These are phyloP conservation scores for Drosophila buzzatii DNA, from an alignment of 2,888 invertebrate species.

Conservation along the genomic window DNA sequence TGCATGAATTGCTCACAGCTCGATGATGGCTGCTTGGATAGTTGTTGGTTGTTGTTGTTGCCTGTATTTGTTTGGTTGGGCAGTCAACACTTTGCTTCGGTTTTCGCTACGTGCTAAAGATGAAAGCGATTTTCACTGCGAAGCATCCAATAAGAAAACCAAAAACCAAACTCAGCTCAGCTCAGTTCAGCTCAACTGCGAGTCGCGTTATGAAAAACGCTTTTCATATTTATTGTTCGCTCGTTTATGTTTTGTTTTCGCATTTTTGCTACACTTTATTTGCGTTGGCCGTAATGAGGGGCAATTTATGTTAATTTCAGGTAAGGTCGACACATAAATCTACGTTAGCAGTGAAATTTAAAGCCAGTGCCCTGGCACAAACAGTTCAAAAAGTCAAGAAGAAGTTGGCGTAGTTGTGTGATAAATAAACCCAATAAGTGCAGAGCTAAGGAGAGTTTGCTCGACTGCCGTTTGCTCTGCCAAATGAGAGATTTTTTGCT, in stretches of 20 bases:
- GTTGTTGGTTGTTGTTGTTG: background rate
- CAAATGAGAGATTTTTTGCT: background rate
- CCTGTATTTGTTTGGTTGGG: slow-evolving; percentile 8
- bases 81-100: slow-evolving; percentile 37
- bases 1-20: slow-evolving; percentile 11
- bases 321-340: slow-evolving; percentile 72
- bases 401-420: slow-evolving; percentile 4
- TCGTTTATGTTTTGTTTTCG: slow-evolving; percentile 47
- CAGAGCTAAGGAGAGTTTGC: background rate
- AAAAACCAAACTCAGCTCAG: slow-evolving; percentile 28
- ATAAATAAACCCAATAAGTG: slow-evolving; percentile 31
- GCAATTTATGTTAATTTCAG: slow-evolving; percentile 78
- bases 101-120: slow-evolving; percentile 47
- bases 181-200: slow-evolving; percentile 19
- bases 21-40: background rate
- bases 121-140: slow-evolving; percentile 62
- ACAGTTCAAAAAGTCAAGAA: slow-evolving; percentile 51
- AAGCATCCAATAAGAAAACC: slow-evolving; percentile 24
- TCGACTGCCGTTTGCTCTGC: background rate
- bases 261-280: slow-evolving; percentile 46
- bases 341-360: slow-evolving; percentile 74
- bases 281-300: slow-evolving; percentile 66
- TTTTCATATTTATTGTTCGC: slow-evolving; percentile 75
- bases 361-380: slow-evolving; percentile 35
- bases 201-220: slow-evolving; percentile 51